Evolutionary conservation across 2,797 vertebrate species (phyloP).

Genomic region (Siniperca obscura): DNA sequence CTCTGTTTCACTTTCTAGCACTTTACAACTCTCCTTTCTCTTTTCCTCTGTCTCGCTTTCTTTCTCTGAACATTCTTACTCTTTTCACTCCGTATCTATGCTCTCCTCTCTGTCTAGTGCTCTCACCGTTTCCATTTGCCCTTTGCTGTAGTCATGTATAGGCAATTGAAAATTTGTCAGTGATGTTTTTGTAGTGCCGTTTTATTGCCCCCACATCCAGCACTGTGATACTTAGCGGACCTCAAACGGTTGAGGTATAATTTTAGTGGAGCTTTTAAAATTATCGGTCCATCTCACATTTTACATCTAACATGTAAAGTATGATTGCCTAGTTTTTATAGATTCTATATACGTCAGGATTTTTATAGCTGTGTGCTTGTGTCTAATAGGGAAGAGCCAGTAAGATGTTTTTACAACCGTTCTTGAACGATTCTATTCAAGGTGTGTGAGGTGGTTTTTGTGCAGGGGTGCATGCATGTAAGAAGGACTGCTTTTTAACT

Average conservation of each 20-base stretch:
- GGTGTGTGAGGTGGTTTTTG: not conserved
- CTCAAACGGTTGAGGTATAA: slow-evolving; percentile 28
- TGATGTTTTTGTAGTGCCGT: slow-evolving; percentile 51
- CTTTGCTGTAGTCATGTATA: slow-evolving; percentile 47
- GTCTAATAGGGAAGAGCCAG: slow-evolving; percentile 27
- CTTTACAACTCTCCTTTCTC: not conserved
- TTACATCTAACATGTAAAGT: slow-evolving; percentile 53
- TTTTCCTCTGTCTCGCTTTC: slow-evolving; percentile 4
- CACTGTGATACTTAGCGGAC: slow-evolving; percentile 15
- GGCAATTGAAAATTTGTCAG: slow-evolving; percentile 49
- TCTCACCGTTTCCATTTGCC: slow-evolving; percentile 48
- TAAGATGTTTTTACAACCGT: slow-evolving; percentile 23
- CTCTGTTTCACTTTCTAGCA: not conserved
- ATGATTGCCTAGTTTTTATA: slow-evolving; percentile 55
- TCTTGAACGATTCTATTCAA: not conserved
- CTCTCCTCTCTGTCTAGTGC: slow-evolving; percentile 29
- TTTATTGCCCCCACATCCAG: slow-evolving; percentile 39
- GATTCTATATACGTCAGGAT: slow-evolving; percentile 43
- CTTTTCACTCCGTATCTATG: not conserved
- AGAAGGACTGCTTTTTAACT: not conserved
- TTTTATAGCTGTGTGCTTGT: slow-evolving; percentile 49
- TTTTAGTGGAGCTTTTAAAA: slow-evolving; percentile 65
- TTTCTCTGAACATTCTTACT: not conserved
- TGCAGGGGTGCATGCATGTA: not conserved
- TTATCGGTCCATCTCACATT: slow-evolving; percentile 53